A percentile compares a stretch with the other conserved stretches of the same genome.
Evolutionary conservation across 2,888 invertebrate genomes (phyloP).

Genomic region (Herminia tarsipennalis): DNA sequence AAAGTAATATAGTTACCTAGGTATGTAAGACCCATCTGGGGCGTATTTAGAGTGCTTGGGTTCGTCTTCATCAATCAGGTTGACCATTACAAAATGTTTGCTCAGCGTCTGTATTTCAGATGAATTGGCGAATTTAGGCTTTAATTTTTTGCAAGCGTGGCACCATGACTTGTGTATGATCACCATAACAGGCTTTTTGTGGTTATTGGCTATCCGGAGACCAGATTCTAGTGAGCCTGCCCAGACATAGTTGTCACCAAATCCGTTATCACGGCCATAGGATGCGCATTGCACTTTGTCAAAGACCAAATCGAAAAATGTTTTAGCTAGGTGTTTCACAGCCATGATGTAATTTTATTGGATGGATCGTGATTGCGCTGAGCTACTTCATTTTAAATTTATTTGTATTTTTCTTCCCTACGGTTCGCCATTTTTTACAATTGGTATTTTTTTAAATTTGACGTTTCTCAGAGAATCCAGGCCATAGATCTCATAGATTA

Average conservation of each 20-base stretch:
- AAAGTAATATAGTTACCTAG: slow-evolving; percentile 76
- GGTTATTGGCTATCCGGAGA: slow-evolving; percentile 67
- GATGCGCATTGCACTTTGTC: slow-evolving; percentile 60
- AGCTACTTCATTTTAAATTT: slow-evolving; percentile 55
- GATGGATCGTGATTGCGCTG: slow-evolving; percentile 17
- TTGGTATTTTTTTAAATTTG: slow-evolving; percentile 42
- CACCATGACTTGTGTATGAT: slow-evolving; percentile 89
- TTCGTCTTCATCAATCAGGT: slow-evolving; percentile 86
- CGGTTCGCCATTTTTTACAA: slow-evolving; percentile 57
- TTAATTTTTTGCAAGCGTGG: slow-evolving; percentile 87
- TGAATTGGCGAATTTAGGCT: slow-evolving; percentile 86
- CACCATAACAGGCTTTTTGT: slow-evolving; percentile 87
- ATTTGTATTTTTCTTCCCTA: slow-evolving; percentile 35
- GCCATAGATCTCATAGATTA: too few relatives aligned
- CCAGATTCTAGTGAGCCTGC: slow-evolving; percentile 77
- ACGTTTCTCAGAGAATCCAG: slow-evolving; percentile 24
- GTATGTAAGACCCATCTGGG: slow-evolving; percentile 89
- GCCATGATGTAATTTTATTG: slow-evolving; percentile 49
- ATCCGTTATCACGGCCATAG: slow-evolving; percentile 70
- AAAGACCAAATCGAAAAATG: slow-evolving; percentile 59
- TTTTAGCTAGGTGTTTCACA: slow-evolving; percentile 60
- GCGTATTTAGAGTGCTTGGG: slow-evolving; percentile 78
- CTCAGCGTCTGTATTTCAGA: slow-evolving; percentile 84
- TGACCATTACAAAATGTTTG: slow-evolving; percentile 88
- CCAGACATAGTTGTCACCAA: slow-evolving; percentile 77